Evolutionary conservation across 2,113 vertebrate genomes (phyloP).

Genomic region (Toxotes chatareus): DNA sequence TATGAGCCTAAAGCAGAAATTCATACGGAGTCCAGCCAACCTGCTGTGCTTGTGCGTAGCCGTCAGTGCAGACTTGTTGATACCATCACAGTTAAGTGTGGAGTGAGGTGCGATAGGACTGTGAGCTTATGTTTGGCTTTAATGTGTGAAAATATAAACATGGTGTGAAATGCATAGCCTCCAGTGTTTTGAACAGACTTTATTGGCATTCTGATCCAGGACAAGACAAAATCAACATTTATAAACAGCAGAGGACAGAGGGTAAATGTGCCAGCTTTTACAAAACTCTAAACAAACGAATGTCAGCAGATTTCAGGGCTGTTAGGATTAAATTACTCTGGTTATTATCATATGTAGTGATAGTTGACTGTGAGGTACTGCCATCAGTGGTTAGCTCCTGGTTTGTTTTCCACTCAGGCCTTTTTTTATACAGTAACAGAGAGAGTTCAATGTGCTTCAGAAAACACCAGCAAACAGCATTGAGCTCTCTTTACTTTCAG

Average conservation of each 20-base stretch:
- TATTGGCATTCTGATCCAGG: neutral
- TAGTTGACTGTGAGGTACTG: neutral
- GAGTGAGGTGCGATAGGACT: neutral
- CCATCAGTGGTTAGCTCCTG: neutral
- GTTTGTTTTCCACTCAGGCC: neutral
- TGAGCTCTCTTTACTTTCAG: no score
- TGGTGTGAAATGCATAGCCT: neutral
- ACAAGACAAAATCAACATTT: neutral
- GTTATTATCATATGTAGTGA: neutral
- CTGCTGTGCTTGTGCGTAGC: constrained; percentile 5
- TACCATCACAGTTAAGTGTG: neutral
- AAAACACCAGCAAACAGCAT: no score
- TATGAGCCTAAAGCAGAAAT: neutral
- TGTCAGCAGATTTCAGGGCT: no score
- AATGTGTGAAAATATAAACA: constrained; percentile 7
- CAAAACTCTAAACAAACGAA: neutral
- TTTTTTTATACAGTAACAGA: neutral
- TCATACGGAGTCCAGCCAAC: neutral
- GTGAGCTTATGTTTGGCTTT: neutral
- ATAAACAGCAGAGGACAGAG: neutral
- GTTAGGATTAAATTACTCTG: neutral
- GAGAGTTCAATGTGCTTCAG: no score
- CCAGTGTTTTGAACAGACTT: constrained; percentile 1
- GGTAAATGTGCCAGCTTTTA: neutral
- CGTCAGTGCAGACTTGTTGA: neutral